Conservation (phyloP, 1,140 invertebrate species). For the Carposina sasakii region DNA sequence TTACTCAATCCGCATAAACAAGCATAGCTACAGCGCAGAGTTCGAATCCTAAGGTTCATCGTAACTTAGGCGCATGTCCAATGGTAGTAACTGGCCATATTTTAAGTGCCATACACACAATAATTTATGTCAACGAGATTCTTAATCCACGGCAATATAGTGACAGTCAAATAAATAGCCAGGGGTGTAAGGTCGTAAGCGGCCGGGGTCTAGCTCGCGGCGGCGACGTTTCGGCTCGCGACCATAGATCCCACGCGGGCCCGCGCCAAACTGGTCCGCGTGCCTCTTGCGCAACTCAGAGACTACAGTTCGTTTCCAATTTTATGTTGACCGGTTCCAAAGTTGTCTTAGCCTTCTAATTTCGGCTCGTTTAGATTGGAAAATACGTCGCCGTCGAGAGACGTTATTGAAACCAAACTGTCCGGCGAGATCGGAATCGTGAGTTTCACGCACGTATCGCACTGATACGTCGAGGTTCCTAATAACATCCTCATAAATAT, state of each 20-base stretch:
- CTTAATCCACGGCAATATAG: conserved; percentile 54
- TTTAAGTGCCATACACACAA: conserved; percentile 38
- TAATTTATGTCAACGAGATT: conserved; percentile 63
- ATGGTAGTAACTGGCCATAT: conserved; percentile 36
- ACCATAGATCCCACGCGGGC: conserved; percentile 56
- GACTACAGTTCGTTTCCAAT: conserved; percentile 70
- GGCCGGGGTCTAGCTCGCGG: conserved; percentile 2
- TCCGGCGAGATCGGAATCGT: background rate
- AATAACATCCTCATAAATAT: too few species aligned
- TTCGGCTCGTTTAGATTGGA: conserved; percentile 70
- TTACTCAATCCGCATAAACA: too few species aligned
- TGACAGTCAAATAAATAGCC: conserved; percentile 52
- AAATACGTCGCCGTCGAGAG: conserved; percentile 52
- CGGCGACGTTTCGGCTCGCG: conserved; percentile 15
- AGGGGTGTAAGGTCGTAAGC: conserved; percentile 31
- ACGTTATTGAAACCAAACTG: conserved; percentile 26
- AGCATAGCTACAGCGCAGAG: too few species aligned
- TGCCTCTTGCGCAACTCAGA: conserved; percentile 62
- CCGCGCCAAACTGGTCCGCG: conserved; percentile 60
- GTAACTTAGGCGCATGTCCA: conserved; percentile 13
- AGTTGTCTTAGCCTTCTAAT: conserved; percentile 70
- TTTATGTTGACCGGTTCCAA: conserved; percentile 71
- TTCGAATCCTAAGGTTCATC: too few species aligned
- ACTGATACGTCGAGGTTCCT: too few species aligned
- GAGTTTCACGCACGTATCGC: background rate